A percentile compares a stretch with the other conserved stretches of the same genome.
These are phyloP conservation scores for Tribolium madens DNA, from an alignment of 1,140 invertebrate species.

Conservation along the genomic window DNA sequence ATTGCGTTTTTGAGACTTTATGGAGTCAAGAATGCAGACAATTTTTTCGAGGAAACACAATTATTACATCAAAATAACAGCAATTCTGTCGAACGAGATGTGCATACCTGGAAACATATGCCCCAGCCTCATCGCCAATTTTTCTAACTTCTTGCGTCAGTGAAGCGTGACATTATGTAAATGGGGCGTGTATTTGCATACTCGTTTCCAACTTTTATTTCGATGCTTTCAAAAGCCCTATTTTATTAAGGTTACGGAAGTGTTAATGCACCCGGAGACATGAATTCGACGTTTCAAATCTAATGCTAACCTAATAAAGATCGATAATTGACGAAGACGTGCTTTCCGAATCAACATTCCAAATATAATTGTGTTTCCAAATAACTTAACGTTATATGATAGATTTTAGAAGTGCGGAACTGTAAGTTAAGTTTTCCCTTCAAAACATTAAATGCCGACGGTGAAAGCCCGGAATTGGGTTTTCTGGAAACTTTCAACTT, in stretches of 20 bases:
- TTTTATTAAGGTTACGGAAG: constrained; percentile 26
- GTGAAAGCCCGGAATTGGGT: constrained; percentile 19
- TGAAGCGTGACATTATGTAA: constrained; percentile 37
- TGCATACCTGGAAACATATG: constrained; percentile 35
- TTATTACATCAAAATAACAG: constrained; percentile 32
- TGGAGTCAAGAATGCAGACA: constrained; percentile 5
- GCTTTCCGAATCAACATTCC: background rate
- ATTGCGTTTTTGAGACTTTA: constrained; percentile 23
- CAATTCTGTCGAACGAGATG: constrained; percentile 26
- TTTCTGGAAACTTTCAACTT: constrained; percentile 43
- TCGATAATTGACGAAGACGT: background rate
- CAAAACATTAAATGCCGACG: constrained; percentile 14
- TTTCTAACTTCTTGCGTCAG: constrained; percentile 37
- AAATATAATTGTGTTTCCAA: constrained; percentile 3
- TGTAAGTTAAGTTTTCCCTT: constrained; percentile 22
- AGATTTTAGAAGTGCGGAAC: background rate
- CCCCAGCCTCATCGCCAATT: constrained; percentile 6
- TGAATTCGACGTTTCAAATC: background rate
- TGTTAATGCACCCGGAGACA: constrained; percentile 3
- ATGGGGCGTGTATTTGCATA: constrained; percentile 34
- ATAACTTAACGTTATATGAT: constrained; percentile 3
- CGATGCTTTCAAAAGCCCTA: constrained; percentile 15
- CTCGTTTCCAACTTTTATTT: constrained; percentile 28
- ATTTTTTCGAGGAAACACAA: constrained; percentile 12
- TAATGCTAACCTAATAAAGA: background rate